Evolutionary conservation across 2,113 vertebrate species (phyloP).

Genomic region (Ailuropoda melanoleuca): DNA sequence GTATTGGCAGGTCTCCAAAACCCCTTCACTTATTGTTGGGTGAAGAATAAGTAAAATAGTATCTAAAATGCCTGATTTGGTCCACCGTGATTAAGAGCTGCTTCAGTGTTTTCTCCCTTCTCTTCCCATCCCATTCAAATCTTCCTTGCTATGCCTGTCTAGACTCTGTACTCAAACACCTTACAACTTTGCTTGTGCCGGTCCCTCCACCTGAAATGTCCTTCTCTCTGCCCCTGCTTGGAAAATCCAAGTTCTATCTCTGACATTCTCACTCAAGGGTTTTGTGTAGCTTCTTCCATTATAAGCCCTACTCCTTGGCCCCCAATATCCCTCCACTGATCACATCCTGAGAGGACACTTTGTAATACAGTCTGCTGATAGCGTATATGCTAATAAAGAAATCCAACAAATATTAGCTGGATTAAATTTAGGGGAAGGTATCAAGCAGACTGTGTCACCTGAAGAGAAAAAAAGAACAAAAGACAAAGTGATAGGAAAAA

Average conservation of each 20-base stretch:
- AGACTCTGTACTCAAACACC: neutral
- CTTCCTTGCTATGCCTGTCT: neutral
- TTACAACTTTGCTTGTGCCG: neutral
- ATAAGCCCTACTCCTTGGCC: neutral
- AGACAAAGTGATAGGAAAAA: neutral
- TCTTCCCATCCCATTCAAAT: neutral
- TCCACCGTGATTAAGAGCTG: neutral
- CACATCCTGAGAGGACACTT: neutral
- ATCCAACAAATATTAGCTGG: neutral
- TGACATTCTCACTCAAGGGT: neutral
- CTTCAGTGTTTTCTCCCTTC: neutral
- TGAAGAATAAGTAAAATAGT: neutral
- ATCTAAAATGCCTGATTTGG: neutral
- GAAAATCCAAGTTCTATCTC: neutral
- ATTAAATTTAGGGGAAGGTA: slow-evolving; percentile 20
- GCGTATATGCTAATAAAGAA: neutral
- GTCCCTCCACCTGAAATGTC: neutral
- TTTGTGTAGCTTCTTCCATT: neutral
- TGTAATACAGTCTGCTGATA: neutral
- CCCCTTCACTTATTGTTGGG: neutral
- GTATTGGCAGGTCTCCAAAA: neutral
- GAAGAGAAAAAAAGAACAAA: neutral
- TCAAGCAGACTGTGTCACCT: neutral
- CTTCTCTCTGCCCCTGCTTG: neutral
- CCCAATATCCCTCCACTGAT: neutral